A percentile compares a stretch with the other conserved stretches of the same genome.
Evolutionary conservation across 2,888 invertebrate species (phyloP).

Genomic region (Biston betularia): DNA sequence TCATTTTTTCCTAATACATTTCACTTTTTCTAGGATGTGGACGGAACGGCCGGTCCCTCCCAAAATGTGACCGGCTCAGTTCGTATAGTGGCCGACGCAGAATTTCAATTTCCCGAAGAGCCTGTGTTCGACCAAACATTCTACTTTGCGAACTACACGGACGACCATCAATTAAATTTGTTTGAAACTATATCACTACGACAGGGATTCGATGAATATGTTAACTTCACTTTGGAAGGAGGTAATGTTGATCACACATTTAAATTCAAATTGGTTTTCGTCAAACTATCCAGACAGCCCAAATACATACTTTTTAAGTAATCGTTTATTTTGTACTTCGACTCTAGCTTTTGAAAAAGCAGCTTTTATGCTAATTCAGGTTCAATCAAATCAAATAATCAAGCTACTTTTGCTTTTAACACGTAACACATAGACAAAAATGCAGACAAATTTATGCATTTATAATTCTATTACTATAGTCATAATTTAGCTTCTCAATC

Average conservation of each 20-base stretch:
- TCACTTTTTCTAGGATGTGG: slow-evolving; percentile 65
- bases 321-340: too few relatives aligned
- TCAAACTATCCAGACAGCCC: slow-evolving; percentile 17
- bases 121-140: slow-evolving; percentile 75
- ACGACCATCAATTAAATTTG: slow-evolving; percentile 55
- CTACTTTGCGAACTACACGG: slow-evolving; percentile 75
- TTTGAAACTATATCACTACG: slow-evolving; percentile 60
- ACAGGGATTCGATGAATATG: slow-evolving; percentile 68
- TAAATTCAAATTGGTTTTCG: slow-evolving; percentile 27
- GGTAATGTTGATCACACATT: slow-evolving; percentile 55
- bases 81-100: slow-evolving; percentile 65
- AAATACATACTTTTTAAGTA: too few relatives aligned
- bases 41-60: slow-evolving; percentile 63
- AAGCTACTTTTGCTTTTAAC: too few relatives aligned
- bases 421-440: too few relatives aligned
- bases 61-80: slow-evolving; percentile 60
- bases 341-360: too few relatives aligned
- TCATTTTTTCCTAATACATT: neutral
- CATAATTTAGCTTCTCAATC: neutral
- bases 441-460: too few relatives aligned
- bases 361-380: too few relatives aligned
- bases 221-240: slow-evolving; percentile 66
- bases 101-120: slow-evolving; percentile 74
- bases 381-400: too few relatives aligned
- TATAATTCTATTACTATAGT: neutral